Evolutionary conservation across 1,140 invertebrate species (phyloP), one percentile per base, ranked within the genome.

Genomic region (Drosophila serrata): DNA sequence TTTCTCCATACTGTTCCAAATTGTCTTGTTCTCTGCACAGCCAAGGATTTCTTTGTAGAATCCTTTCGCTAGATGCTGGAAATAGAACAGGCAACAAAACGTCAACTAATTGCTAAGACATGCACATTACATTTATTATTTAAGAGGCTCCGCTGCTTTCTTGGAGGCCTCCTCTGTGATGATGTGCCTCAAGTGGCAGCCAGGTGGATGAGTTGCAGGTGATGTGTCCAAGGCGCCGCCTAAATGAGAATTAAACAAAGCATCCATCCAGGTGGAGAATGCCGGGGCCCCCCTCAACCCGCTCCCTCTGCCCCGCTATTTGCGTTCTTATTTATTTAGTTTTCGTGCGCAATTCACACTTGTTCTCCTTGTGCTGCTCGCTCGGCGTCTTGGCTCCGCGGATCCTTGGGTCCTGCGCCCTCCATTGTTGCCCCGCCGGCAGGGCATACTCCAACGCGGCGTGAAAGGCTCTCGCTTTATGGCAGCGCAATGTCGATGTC

Each of bases 181-280:
- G 59, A 49, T 76, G 59, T 19, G 48, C 42, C 63, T 79, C 58
- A 59, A 78, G 75, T 79, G 75, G 29, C 49, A 49, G 29, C 9
- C 29, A 39, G 42, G 68, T 48, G 46, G 46, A 48, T 48, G 46
- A 27, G 45, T 48, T 48, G 45, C 45, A 48, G 45, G 45, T 69
- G 65, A 42, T 68, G 59, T 29, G 67, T 72, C 73, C 62, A 75
- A 67, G 62, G 64, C 58, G 75, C 27, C 74, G 35, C 69, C 76
- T 77, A 88, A 88, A 88, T 88, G 84, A 88, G 67, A 88, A 90
- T 80, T 88, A 88, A 88, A 88, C 84, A 88, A 90, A 78, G 84
- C 77, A 62, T 77, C 68, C 60, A 62, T 27, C 73, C 40, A 56
- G 51, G 46, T 40, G 68, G 51, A 33, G 40, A 39, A 42, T 24